phyloP scores from a whole-genome alignment of 2,113 vertebrate species.

The Neomonachus schauinslandi region DNA sequence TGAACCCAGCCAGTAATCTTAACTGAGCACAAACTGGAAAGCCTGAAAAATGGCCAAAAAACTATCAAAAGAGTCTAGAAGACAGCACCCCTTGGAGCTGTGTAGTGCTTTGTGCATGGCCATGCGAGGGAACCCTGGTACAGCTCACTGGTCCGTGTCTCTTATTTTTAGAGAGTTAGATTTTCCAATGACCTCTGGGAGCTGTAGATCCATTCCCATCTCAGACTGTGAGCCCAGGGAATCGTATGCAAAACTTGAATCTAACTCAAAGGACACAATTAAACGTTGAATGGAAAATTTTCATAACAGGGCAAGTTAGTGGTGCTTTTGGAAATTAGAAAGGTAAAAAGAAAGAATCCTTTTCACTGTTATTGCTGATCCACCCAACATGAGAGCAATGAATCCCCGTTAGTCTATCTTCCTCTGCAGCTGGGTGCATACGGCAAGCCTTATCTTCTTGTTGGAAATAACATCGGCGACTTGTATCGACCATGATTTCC shows the following conservation, averaged over 20 bases:
- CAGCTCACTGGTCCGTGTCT: background rate
- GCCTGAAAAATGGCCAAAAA: background rate
- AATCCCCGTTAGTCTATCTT: background rate
- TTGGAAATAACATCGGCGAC: background rate
- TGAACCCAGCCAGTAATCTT: rapidly evolving
- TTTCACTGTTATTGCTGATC: background rate
- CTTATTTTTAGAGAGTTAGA: background rate
- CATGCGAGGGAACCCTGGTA: rapidly evolving
- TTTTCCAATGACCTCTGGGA: background rate
- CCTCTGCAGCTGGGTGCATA: background rate
- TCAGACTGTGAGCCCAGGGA: background rate
- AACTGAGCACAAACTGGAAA: background rate
- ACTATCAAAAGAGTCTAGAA: background rate
- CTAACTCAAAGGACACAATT: background rate
- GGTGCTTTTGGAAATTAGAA: background rate
- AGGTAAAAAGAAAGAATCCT: background rate
- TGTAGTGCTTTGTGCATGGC: too few species aligned
- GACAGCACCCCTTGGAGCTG: rapidly evolving
- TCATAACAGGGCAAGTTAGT: background rate
- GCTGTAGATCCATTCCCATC: background rate
- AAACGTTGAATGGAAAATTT: background rate
- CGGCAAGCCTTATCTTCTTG: background rate
- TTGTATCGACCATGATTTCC: background rate
- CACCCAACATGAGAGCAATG: background rate
- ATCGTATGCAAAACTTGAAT: background rate